phyloP scores from a whole-genome alignment of 1,140 invertebrate species.

The Bombus cullumanus region DNA sequence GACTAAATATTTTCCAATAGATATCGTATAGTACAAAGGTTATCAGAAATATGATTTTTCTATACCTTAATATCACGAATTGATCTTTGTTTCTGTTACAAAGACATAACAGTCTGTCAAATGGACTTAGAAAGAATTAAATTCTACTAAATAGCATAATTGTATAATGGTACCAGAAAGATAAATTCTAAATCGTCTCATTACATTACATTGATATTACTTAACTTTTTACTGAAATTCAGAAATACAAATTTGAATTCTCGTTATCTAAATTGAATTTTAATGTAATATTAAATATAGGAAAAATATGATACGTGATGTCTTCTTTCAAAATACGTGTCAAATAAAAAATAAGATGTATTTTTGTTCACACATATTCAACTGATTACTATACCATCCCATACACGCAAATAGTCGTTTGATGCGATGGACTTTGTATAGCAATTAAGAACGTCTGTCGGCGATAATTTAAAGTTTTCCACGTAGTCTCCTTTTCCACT shows the following conservation, averaged over 20 bases:
- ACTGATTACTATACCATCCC: conserved; percentile 1
- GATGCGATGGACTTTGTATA: conserved; percentile 65
- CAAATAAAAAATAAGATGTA: conserved; percentile 11
- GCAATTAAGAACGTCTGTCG: conserved; percentile 68
- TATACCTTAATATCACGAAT: not conserved
- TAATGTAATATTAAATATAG: not conserved
- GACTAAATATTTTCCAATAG: not conserved
- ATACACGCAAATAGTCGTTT: not conserved
- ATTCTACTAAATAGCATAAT: not conserved
- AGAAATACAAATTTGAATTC: not conserved
- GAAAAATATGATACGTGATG: not conserved
- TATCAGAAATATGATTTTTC: not conserved
- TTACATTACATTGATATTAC: not conserved
- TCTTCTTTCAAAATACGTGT: not conserved
- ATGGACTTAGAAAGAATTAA: no score
- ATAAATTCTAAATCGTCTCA: not conserved
- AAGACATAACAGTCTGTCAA: not conserved
- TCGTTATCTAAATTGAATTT: not conserved
- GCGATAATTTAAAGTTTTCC: conserved; percentile 68
- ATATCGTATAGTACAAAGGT: not conserved
- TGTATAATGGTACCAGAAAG: not conserved
- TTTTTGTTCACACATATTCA: conserved; percentile 3
- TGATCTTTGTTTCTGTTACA: not conserved
- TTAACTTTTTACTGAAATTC: not conserved
- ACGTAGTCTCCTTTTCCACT: conserved; percentile 44